A percentile compares a stretch with the other conserved stretches of the same genome.
Evolutionary conservation across 1,140 invertebrate genomes (phyloP).

Genomic region (Pinna nobilis): DNA sequence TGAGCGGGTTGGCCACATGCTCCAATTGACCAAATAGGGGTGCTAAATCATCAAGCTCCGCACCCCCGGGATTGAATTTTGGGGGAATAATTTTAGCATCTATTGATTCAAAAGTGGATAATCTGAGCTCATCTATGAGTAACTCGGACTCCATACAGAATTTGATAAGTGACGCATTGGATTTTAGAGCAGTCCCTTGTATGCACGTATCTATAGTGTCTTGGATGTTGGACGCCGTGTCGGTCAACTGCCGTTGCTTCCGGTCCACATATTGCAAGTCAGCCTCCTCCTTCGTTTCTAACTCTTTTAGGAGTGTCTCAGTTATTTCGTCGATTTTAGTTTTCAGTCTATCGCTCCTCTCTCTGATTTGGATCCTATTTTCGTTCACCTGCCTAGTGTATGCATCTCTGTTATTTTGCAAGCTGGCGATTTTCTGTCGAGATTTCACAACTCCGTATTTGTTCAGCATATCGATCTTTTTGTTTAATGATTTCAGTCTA

Average conservation of each 20-base stretch:
- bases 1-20: not conserved
- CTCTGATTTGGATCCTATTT: not conserved
- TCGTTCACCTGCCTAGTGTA: not conserved
- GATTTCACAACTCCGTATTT: slow-evolving; percentile 1
- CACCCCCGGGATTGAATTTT: not conserved
- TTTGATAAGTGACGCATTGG: not conserved
- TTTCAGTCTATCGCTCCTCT: slow-evolving; percentile 10
- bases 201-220: not conserved
- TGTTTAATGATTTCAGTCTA: slow-evolving; percentile 1
- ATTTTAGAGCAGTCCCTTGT: not conserved
- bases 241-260: not conserved
- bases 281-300: slow-evolving; percentile 14
- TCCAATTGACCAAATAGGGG: slow-evolving; percentile 1
- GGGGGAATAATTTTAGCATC: not conserved
- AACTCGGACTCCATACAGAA: slow-evolving; percentile 2
- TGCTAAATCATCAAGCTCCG: not conserved
- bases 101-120: not conserved
- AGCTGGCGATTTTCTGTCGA: not conserved
- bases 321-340: not conserved
- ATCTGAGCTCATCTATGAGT: not conserved
- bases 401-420: not conserved
- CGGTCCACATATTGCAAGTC: slow-evolving; percentile 9
- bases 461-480: slow-evolving; percentile 3
- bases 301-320: not conserved
- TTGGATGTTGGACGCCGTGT: not conserved